Evolutionary conservation across 2,888 invertebrate genomes (phyloP), one percentile per base, ranked within the genome.

Genomic region (Caenorhabditis panamensis): DNA sequence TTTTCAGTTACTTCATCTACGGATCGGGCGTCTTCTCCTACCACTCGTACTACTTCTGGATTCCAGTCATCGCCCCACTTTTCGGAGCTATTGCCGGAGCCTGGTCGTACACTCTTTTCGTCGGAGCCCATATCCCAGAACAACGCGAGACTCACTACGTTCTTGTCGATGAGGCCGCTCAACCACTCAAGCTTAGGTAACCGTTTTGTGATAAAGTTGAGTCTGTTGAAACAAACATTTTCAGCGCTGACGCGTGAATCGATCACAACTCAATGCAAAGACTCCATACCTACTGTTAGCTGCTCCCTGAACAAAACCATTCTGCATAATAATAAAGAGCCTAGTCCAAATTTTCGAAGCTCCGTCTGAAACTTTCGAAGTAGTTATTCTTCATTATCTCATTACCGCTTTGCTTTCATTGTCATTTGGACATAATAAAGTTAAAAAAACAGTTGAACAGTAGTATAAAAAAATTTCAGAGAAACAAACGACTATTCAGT

Each of bases 1-100:
- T 89, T 62, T 88, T 89, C 82, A 83, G 85, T 31, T 80, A 37
- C 66, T 81, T 88, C 81, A 82, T 87, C 83, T 89, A 89, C 76
- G 89, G 89, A 53, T 73, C 75, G 18, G 83, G 82, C 56, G 87
- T 86, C 62, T 86, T 88, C 73, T 78, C 73, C 53, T 77, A 83
- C 67, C 83, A 83, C 79, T 71, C 69, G 37, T 84, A 82, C 79
- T 87, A 87, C 79, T 87, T 85, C 82, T 87, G 86, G 86, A 82
- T 87, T 22, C 86, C 86, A 20, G 79, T 87, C 28, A 68, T 85
- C 18, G 86, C 85, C 53, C 86, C 86, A 58, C 72, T 87, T 11
- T 69, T 85, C 75, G 85, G 85, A 56, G 85, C 77, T 22, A 63
- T 84, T 44, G 22, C 76, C 31, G 85, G 82, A 59, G 84, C 84